Evolutionary conservation across 2,113 vertebrate genomes (phyloP), one percentile per base, ranked within the genome.

Genomic region (Narcine bancroftii): DNA sequence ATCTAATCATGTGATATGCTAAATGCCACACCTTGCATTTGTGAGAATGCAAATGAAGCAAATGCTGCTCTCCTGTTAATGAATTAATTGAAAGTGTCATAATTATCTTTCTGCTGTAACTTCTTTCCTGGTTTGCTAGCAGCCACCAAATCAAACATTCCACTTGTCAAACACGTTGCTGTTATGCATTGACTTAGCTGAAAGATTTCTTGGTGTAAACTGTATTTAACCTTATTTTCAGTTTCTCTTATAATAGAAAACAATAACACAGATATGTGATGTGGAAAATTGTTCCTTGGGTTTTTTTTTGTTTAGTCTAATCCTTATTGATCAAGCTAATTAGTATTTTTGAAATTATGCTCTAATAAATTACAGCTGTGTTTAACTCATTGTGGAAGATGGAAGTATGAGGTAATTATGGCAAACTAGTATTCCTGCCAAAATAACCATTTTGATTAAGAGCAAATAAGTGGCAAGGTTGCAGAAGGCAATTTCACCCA

Each of bases 351-450:
- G 53, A 60, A 50, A 87, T 87, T 39, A 33, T 2, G 33, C 4
- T 21, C 83, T 10, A 63, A n/a, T 60, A 33, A 2, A 87, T 87
- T 87, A 63, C 47, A 87, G 53, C 53, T 87, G 53, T 63, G 83
- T 21, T 87, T 87, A 87, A 63, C n/a, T 36, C 33, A 33, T 53
- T 87, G 53, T 87, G 83, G 53, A 87, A 63, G 24, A 60, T n/a
- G 83, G 50, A 63, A 60, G 53, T 19, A 63, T 87, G 53, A 87
- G 53, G 56, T 63, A 87, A 87, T 87, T 87, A 63, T 87, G 83
- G 83, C 15, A 87, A 87, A 87, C 15, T 87, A 36, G n/a, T 2
- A 10, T 87, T 87, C 53, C 50, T 60, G 81, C 81, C 50, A 87
- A 60, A 87, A 87, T 87, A 87, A 87, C 83, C 17, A 39, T 36